Base-by-base conservation (phyloP, 2,797 vertebrate genomes). In the Chaenodraco wilsoni region DNA sequence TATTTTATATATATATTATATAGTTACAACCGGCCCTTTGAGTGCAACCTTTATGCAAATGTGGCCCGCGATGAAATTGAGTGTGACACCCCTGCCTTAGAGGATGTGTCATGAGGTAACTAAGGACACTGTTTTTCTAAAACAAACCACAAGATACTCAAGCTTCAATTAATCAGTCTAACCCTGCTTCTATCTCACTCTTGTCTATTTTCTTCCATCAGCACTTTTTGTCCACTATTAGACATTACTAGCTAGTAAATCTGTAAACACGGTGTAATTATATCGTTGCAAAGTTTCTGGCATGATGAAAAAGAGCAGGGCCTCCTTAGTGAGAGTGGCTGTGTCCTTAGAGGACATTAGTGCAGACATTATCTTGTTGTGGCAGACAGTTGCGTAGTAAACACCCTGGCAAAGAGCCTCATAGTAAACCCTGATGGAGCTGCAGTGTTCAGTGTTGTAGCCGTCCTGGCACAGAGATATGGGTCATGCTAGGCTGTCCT, bases 401-500 rank as follows among this genome's bases (percentile, higher is more conserved):
- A 87, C 79, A 79, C 78, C 65, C 88, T 90, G 90, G 90, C 90
- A 87, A 45, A 61, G 74, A 79, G 81, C 86, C 89, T 89, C 12
- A 69, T 89, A 90, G 88, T 93, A 89, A 91, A 92, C 62, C 85
- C 83, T 69, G 86, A 76, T 83, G 81, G 82, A 88, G 75, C 55
- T 17, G 67, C 81, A 41, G 74, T 78, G 44, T 78, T 21, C 56
- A 78, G 82, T 51, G 75, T 72, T 86, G 87, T 70, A 81, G 87
- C 84, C 72, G 13, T 87, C 76, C 88, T 92, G 91, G 91, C 92
- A 91, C 57, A 15, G 44, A 81, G 91, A 93, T 92, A 81, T 93
- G 90, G 92, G 91, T 93, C 92, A 91, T 83, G 79, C 86, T 72
- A 86, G 87, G 84, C 84, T 94, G 93, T 92, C 92, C 92, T 93